Evolutionary conservation across 2,113 vertebrate species (phyloP).

Genomic region (Bos taurus): DNA sequence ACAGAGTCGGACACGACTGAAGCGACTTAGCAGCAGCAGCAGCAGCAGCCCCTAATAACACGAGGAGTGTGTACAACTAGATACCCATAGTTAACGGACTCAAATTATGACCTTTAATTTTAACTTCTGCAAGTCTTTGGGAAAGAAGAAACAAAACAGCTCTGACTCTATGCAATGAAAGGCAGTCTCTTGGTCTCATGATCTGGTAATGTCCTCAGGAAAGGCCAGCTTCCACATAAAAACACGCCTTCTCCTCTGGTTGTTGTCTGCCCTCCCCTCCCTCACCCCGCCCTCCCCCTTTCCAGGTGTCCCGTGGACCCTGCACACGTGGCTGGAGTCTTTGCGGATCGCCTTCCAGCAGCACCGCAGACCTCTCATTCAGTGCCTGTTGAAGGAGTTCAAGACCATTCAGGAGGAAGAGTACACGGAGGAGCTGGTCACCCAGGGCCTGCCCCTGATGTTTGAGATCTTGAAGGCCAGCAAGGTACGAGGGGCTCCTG

Average conservation of each 20-base stretch:
- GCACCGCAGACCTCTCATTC: slow-evolving; percentile 93
- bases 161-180: background rate
- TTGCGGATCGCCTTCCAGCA: slow-evolving; percentile 94
- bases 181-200: background rate
- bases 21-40: too few relatives aligned
- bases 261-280: slow-evolving; percentile 36
- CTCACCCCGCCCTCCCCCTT: accelerated
- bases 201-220: background rate
- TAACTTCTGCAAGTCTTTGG: background rate
- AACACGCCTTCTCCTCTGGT: background rate
- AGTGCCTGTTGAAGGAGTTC: slow-evolving; percentile 96
- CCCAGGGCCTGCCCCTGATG: slow-evolving; percentile 94
- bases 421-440: slow-evolving; percentile 94
- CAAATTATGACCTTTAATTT: background rate
- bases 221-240: background rate
- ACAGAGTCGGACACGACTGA: too few relatives aligned
- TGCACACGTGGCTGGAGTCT: slow-evolving; percentile 97
- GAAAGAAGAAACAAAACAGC: background rate
- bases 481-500: slow-evolving; percentile 84
- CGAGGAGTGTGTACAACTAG: accelerated
- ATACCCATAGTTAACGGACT: background rate
- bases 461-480: slow-evolving; percentile 96
- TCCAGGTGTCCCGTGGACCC: slow-evolving; percentile 92
- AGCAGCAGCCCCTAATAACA: background rate
- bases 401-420: slow-evolving; percentile 96